Conservation (phyloP, 2,888 invertebrate species). For the Ormia ochracea region DNA sequence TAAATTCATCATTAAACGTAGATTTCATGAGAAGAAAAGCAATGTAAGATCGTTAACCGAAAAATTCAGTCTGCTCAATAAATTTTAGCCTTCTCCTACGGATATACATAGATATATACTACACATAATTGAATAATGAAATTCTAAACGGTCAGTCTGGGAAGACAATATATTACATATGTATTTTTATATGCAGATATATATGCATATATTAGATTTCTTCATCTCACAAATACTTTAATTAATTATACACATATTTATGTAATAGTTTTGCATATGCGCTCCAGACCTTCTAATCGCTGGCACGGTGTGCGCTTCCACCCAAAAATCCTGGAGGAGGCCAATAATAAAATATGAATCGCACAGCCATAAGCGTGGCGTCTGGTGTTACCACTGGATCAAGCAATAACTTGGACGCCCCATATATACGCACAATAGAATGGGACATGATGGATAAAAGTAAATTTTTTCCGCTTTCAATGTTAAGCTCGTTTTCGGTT, state of each 20-base stretch:
- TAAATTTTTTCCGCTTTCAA: constrained; percentile 94
- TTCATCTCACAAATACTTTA: neutral
- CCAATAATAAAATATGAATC: constrained; percentile 37
- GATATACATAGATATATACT: too few species aligned
- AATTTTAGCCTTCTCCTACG: too few species aligned
- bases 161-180: too few species aligned
- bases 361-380: constrained; percentile 64
- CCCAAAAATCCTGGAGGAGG: neutral
- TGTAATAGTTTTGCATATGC: constrained; percentile 20
- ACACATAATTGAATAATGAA: too few species aligned
- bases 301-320: constrained; percentile 5
- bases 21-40: too few species aligned
- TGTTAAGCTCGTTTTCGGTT: constrained; percentile 82
- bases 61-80: too few species aligned
- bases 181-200: neutral
- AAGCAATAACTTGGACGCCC: constrained; percentile 65
- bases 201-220: neutral
- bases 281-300: constrained; percentile 37
- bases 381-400: constrained; percentile 63
- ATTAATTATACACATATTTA: neutral
- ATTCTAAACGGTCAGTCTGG: too few species aligned
- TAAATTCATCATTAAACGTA: too few species aligned
- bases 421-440: constrained; percentile 90
- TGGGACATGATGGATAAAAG: constrained; percentile 99
- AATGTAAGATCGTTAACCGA: too few species aligned